phyloP scores from a whole-genome alignment of 2,888 invertebrate species.

The Pherbina coryleti region DNA sequence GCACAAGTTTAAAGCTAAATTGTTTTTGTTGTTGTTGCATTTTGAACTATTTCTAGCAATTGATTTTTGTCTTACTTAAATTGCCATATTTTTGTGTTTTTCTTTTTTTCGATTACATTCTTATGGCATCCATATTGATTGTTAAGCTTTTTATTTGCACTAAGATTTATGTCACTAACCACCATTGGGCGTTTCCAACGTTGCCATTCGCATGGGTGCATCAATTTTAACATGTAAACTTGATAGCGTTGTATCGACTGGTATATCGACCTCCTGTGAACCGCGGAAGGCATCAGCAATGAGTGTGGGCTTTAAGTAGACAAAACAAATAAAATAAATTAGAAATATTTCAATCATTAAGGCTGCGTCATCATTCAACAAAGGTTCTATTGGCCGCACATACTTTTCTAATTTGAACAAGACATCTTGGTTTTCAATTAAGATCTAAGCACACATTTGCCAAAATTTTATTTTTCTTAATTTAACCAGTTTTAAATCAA shows the following conservation, averaged over 20 bases:
- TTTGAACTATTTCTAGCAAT: neutral
- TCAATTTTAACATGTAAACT: constrained; percentile 68
- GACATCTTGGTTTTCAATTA: too few relatives aligned
- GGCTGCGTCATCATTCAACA: too few relatives aligned
- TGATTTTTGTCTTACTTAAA: neutral
- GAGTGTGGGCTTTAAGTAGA: constrained; percentile 57
- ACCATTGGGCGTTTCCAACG: constrained; percentile 69
- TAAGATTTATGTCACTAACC: constrained; percentile 62
- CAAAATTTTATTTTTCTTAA: too few relatives aligned
- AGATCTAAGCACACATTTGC: too few relatives aligned
- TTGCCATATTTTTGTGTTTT: constrained; percentile 7
- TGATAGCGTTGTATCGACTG: constrained; percentile 66
- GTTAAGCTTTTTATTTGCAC: constrained; percentile 35
- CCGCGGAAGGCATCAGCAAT: constrained; percentile 64
- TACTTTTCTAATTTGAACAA: too few relatives aligned
- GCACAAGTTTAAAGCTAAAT: constrained; percentile 31
- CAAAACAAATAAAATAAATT: neutral
- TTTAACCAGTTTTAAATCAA: too few relatives aligned
- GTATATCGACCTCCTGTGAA: constrained; percentile 64
- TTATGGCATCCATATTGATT: constrained; percentile 12
- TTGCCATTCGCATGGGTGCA: constrained; percentile 64
- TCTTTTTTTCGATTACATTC: neutral
- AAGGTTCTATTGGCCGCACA: too few relatives aligned
- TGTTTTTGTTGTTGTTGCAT: constrained; percentile 15
- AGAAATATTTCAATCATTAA: neutral